These are phyloP conservation scores for Hippocampus guttulatus DNA, from an alignment of 2,113 vertebrate species.

Conservation along the genomic window DNA sequence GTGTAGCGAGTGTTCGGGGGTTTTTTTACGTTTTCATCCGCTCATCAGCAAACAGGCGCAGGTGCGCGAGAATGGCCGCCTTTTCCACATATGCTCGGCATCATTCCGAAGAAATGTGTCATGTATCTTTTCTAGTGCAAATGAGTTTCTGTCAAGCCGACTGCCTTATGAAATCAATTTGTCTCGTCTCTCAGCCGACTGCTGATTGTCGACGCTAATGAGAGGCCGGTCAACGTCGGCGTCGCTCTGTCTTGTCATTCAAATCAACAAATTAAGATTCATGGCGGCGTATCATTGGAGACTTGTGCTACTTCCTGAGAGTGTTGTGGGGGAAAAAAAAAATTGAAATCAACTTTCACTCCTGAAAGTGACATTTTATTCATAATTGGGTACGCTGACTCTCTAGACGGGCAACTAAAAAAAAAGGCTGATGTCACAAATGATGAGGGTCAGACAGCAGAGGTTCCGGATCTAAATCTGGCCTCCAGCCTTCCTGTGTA, in stretches of 20 bases:
- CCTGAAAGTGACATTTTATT: slow-evolving; percentile 15
- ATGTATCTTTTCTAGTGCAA: slow-evolving; percentile 65
- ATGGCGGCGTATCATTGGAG: slow-evolving; percentile 44
- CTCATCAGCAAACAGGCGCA: slow-evolving; percentile 2
- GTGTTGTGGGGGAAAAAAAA: slow-evolving; percentile 8
- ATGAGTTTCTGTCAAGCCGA: slow-evolving; percentile 54
- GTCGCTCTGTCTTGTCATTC: slow-evolving; percentile 48
- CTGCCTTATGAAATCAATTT: slow-evolving; percentile 65
- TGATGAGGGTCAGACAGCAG: not conserved
- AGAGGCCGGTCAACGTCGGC: slow-evolving; percentile 49
- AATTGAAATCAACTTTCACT: slow-evolving; percentile 18
- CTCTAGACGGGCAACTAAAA: not conserved
- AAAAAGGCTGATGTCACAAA: not conserved
- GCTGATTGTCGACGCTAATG: slow-evolving; percentile 54
- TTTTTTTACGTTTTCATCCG: not conserved
- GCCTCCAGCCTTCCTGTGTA: not conserved
- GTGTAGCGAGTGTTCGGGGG: not conserved
- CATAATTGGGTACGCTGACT: not conserved
- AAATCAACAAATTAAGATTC: slow-evolving; percentile 55
- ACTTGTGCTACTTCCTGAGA: slow-evolving; percentile 22
- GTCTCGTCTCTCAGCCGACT: slow-evolving; percentile 51
- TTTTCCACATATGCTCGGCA: slow-evolving; percentile 45
- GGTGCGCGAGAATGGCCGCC: slow-evolving; percentile 23
- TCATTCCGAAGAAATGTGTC: slow-evolving; percentile 47
- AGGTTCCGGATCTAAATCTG: not conserved